phyloP scores from a whole-genome alignment of 2,888 invertebrate species.

The Monoplex corrugatus region DNA sequence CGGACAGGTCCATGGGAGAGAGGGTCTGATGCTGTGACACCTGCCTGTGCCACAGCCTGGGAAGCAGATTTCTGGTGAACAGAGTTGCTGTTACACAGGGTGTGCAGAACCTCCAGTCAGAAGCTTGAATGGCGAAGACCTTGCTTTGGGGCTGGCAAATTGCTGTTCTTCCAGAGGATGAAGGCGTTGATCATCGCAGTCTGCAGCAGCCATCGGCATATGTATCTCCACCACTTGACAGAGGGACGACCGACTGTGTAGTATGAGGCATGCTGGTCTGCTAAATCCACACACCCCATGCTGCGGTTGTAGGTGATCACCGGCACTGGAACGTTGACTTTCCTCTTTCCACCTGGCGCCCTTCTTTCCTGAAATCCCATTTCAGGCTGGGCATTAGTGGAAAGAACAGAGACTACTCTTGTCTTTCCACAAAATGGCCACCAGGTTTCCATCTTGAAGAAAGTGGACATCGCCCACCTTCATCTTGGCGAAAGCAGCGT shows the following conservation, averaged over 20 bases:
- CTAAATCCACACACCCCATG: constrained; percentile 50
- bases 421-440: constrained; percentile 27
- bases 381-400: not conserved
- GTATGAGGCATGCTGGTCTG: constrained; percentile 48
- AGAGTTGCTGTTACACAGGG: no score
- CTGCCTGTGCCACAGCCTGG: no score
- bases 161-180: not conserved
- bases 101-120: no score
- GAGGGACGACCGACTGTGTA: constrained; percentile 48
- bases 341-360: not conserved
- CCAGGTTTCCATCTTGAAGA: constrained; percentile 19
- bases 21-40: no score
- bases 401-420: not conserved
- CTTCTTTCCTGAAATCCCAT: not conserved
- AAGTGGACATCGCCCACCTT: constrained; percentile 22
- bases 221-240: constrained; percentile 55
- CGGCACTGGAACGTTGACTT: not conserved
- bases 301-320: constrained; percentile 16
- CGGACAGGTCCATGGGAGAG: no score
- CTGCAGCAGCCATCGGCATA: constrained; percentile 49
- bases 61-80: no score
- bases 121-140: not conserved
- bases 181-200: constrained; percentile 42
- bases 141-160: not conserved
- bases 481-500: constrained; percentile 24